These are phyloP conservation scores for Meteorus cinctellus DNA, from an alignment of 2,888 invertebrate species.

Conservation along the genomic window DNA sequence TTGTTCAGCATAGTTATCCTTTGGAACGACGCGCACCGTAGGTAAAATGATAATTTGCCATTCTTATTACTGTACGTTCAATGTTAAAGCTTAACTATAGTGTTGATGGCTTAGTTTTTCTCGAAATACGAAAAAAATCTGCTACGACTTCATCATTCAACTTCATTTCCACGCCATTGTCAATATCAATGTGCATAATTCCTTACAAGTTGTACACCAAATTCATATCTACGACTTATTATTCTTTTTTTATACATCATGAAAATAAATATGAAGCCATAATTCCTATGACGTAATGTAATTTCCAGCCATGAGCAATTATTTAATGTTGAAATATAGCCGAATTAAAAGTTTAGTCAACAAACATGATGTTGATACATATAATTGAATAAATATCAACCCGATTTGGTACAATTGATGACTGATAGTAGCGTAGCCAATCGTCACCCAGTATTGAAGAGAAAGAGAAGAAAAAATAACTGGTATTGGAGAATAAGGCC, in stretches of 20 bases:
- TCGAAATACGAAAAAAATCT: not conserved
- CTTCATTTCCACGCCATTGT: constrained; percentile 28
- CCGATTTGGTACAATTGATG: constrained; percentile 39
- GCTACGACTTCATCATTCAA: constrained; percentile 17
- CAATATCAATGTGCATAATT: constrained; percentile 29
- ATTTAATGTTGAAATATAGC: no score
- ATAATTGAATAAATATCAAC: constrained; percentile 42
- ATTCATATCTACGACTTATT: not conserved
- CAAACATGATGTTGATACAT: constrained; percentile 3
- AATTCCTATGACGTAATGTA: no score
- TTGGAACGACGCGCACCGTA: constrained; percentile 64
- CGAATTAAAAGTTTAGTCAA: no score
- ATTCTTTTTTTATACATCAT: no score
- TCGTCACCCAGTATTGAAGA: no score
- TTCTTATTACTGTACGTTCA: not conserved
- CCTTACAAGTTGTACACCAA: constrained; percentile 41
- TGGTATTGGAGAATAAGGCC: constrained; percentile 30
- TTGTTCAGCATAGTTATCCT: constrained; percentile 57
- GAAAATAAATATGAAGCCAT: no score
- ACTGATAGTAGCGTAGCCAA: constrained; percentile 33
- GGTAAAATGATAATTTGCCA: not conserved
- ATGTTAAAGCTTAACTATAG: constrained; percentile 11
- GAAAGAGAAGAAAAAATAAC: not conserved
- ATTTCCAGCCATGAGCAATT: not conserved
- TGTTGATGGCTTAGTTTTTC: constrained; percentile 19